Conservation (phyloP, 1,140 invertebrate genomes). For the Drosophila tsacasi region DNA sequence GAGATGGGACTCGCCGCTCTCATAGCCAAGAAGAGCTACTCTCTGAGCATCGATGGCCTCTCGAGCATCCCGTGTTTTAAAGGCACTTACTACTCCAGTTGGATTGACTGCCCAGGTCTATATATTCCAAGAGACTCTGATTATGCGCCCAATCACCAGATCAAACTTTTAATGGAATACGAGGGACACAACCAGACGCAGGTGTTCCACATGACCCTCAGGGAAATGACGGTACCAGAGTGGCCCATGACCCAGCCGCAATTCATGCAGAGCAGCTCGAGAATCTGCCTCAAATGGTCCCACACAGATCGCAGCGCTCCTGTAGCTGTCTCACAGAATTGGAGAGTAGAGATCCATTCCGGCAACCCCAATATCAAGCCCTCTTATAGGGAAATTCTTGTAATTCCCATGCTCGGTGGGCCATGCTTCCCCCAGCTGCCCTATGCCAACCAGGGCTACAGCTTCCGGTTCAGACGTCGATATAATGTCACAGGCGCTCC, state of each 20-base stretch:
- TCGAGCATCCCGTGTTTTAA: background rate
- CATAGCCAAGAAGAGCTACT: conserved; percentile 11
- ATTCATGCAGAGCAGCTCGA: background rate
- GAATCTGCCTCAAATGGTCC: background rate
- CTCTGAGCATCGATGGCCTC: background rate
- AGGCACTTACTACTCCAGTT: background rate
- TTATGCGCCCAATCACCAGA: background rate
- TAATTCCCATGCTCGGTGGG: background rate
- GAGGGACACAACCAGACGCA: conserved; percentile 2
- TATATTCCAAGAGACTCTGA: background rate
- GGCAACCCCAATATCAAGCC: background rate
- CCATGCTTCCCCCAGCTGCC: background rate
- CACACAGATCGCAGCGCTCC: background rate
- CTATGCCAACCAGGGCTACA: background rate
- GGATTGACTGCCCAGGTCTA: conserved; percentile 1
- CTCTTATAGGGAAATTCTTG: background rate
- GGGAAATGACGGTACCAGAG: background rate
- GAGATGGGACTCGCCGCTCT: background rate
- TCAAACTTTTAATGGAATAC: conserved; percentile 6
- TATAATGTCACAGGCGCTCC: background rate
- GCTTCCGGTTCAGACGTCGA: background rate
- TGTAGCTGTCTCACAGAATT: background rate
- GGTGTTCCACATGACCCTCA: background rate
- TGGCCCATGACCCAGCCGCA: conserved; percentile 1
- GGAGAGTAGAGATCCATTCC: background rate